Conservation (phyloP, 2,888 invertebrate species). For the Nebria salina region DNA sequence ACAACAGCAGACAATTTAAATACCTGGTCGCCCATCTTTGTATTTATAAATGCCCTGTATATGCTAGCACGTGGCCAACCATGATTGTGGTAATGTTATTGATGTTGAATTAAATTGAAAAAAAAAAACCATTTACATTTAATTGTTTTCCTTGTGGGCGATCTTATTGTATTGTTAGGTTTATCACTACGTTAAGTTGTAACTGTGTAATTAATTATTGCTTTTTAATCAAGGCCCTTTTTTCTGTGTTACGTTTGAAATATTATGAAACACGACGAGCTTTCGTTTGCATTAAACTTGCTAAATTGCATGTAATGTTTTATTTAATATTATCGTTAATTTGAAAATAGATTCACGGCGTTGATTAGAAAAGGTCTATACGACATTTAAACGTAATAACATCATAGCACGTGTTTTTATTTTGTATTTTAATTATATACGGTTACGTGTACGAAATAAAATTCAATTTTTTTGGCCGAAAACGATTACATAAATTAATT, state of each 20-base stretch:
- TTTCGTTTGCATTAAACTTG: too few relatives aligned
- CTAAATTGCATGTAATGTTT: background rate
- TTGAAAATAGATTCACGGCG: background rate
- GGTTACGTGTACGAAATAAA: background rate
- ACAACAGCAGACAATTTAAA: background rate
- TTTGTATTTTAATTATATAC: background rate
- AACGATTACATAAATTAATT: constrained; percentile 1
- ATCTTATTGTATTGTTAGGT: constrained; percentile 2
- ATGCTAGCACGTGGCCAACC: constrained; percentile 9
- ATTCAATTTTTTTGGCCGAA: background rate
- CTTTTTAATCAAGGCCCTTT: background rate
- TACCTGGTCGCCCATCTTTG: constrained; percentile 6
- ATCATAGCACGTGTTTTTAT: background rate
- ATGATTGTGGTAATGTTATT: constrained; percentile 14
- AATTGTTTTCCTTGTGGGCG: constrained; percentile 18
- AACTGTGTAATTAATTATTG: background rate
- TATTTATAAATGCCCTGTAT: constrained; percentile 3
- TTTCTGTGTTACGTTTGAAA: background rate
- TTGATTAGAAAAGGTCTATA: background rate
- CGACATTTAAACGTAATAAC: background rate
- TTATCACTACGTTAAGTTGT: background rate
- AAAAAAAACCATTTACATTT: constrained; percentile 20
- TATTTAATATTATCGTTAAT: background rate
- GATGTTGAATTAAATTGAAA: constrained; percentile 20
- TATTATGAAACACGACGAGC: too few relatives aligned